These are phyloP conservation scores for Willisornis vidua DNA, from an alignment of 2,113 vertebrate genomes.

Conservation along the genomic window DNA sequence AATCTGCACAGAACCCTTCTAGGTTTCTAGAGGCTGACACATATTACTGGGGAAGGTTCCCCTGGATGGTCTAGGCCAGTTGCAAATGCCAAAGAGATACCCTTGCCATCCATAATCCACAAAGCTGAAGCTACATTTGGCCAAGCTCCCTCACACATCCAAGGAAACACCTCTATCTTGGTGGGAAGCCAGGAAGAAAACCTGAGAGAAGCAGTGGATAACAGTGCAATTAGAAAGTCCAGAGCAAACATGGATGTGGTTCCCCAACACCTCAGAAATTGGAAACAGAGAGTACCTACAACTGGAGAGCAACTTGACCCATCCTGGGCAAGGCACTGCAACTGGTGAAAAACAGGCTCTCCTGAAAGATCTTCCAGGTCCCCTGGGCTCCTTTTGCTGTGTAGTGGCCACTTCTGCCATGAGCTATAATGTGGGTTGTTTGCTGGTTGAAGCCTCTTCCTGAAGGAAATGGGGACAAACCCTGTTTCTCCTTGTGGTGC, in stretches of 20 bases:
- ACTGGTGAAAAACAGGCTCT: background rate
- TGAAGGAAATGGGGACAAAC: background rate
- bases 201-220: background rate
- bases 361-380: background rate
- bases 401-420: background rate
- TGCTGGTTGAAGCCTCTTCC: constrained; percentile 8
- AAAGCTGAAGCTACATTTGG: background rate
- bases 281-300: background rate
- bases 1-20: background rate
- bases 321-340: background rate
- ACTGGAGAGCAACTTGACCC: background rate
- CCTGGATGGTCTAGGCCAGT: background rate
- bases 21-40: background rate
- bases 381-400: fast-evolving
- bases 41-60: background rate
- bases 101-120: background rate
- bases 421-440: background rate
- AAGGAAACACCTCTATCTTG: background rate
- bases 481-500: background rate
- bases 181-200: background rate
- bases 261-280: background rate
- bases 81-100: background rate
- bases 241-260: background rate
- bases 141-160: background rate
- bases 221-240: background rate